phyloP scores from a whole-genome alignment of 2,797 vertebrate species.

The Margarornis squamiger region DNA sequence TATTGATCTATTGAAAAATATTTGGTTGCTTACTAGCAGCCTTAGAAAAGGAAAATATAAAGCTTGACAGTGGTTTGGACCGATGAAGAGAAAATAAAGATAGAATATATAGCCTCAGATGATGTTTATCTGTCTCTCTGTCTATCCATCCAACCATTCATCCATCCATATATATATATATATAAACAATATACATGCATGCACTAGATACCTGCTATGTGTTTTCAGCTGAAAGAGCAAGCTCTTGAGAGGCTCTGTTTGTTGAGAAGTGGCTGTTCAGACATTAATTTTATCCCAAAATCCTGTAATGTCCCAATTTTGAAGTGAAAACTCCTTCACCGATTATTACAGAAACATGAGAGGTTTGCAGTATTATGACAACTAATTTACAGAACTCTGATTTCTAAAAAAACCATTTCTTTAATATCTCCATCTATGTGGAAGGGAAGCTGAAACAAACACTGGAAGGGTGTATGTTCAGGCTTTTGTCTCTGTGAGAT shows the following conservation, averaged over 20 bases:
- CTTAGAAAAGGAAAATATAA: neutral
- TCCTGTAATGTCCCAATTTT: neutral
- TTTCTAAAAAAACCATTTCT: neutral
- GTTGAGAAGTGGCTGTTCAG: neutral
- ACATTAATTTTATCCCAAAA: neutral
- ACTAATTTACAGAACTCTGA: neutral
- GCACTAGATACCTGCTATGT: accelerated
- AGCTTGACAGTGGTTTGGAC: neutral
- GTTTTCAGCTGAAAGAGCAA: neutral
- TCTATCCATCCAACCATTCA: neutral
- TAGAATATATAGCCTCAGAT: neutral
- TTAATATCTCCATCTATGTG: neutral
- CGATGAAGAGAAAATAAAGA: neutral
- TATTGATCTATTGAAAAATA: neutral
- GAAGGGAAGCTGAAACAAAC: neutral
- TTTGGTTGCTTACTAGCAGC: neutral
- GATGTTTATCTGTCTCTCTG: neutral
- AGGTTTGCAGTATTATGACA: neutral
- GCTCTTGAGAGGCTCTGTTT: neutral
- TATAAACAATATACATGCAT: too few relatives aligned
- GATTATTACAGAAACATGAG: neutral
- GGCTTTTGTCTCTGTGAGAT: neutral
- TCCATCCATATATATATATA: accelerated
- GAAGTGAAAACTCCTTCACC: neutral
- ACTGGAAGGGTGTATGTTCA: neutral